A percentile compares a stretch with the other conserved stretches of the same genome.
Evolutionary conservation across 2,888 invertebrate species (phyloP).

Genomic region (Charanyca ferruginea): DNA sequence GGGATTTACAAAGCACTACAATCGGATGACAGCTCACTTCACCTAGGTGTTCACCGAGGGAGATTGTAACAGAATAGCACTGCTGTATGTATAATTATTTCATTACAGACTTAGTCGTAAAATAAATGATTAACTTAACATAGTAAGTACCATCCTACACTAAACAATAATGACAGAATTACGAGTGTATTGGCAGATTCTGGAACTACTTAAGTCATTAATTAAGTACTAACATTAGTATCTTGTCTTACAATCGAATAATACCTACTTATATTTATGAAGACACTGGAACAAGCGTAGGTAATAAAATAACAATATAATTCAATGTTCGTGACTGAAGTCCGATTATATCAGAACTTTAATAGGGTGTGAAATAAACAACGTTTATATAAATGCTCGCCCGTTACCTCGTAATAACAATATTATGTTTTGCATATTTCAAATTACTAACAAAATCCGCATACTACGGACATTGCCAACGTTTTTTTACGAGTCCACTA

Average conservation of each 20-base stretch:
- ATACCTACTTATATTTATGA: background rate
- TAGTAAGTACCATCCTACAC: background rate
- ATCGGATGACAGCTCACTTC: too few relatives aligned
- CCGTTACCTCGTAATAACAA: conserved; percentile 42
- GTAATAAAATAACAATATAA: conserved; percentile 24
- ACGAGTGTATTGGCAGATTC: background rate
- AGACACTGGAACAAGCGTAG: conserved; percentile 2
- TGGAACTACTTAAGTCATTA: background rate
- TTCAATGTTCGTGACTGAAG: conserved; percentile 30
- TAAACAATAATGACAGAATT: background rate
- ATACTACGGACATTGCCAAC: conserved; percentile 52
- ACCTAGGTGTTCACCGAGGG: too few relatives aligned
- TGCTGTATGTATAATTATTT: too few relatives aligned
- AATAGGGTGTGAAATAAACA: conserved; percentile 39
- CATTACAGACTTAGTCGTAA: too few relatives aligned
- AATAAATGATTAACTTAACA: too few relatives aligned
- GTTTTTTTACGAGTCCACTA: conserved; percentile 43
- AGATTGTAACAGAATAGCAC: too few relatives aligned
- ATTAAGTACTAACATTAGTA: conserved; percentile 13
- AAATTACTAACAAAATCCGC: conserved; percentile 43
- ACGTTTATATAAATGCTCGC: conserved; percentile 12
- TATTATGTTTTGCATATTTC: conserved; percentile 47
- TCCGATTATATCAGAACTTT: conserved; percentile 27
- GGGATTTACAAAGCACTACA: too few relatives aligned
- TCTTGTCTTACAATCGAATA: conserved; percentile 6